Evolutionary conservation across 2,888 invertebrate species (phyloP), one percentile per base, ranked within the genome.

Genomic region (Drosophila acutilabella): DNA sequence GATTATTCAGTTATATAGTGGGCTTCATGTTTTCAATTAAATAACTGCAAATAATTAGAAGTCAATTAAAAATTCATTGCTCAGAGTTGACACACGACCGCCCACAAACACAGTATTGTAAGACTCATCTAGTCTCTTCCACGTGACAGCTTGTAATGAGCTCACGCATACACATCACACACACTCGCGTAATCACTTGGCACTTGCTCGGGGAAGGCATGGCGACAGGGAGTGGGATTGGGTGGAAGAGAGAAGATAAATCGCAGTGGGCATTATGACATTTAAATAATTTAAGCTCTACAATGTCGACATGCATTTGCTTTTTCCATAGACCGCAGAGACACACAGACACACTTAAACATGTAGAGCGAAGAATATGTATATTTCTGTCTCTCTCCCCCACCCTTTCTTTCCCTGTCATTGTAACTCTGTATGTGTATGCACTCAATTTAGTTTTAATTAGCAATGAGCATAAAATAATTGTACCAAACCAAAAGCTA

Each of bases 391-490:
- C 23, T 23, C 23, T 23, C 23, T 23, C 33, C 18, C 38, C 40
- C 44, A 14, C 41, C 18, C 41, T 18, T n/a, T 7, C 8, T 54
- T n/a, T 18, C 14, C 18, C 26, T 40, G 38, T 33, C 8, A 5
- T 18, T 40, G 14, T 36, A 30, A 36, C 52, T 48, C 26, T 62
- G 44, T 71, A 40, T 65, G 51, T 80, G 66, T 69, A 58, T 74
- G 83, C 71, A 82, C 78, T 89, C 86, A 89, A 89, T 86, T 86
- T 89, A 86, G 83, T 80, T 85, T 85, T 89, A 85, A 85, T 85
- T 85, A 88, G 85, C 86, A 85, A 89, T 85, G 74, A 80, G 89
- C 88, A 88, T 82, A 72, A 72, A 82, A 85, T 85, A 82, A 89
- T 89, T 89, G 74, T 88, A 79, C 62, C 68, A 53, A 81, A 52